Evolutionary conservation across 2,113 vertebrate species (phyloP).

Genomic region (Eira barbara): DNA sequence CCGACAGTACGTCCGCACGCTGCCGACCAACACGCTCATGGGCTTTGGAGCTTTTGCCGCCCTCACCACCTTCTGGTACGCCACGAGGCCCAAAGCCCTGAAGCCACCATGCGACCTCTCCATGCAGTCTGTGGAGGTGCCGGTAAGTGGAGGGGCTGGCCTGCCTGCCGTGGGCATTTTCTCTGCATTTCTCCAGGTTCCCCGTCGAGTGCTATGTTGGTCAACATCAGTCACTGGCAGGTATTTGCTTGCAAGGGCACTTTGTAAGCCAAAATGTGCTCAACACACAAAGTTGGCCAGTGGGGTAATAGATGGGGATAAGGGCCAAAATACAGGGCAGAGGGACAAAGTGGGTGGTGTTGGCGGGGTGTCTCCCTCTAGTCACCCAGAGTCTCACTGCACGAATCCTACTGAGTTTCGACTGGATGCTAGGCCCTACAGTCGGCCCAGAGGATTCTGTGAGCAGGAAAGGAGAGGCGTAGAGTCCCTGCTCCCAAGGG

Average conservation of each 20-base stretch:
- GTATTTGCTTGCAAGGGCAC: not conserved
- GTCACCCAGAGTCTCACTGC: not conserved
- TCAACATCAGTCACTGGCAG: not conserved
- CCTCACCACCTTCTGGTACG: conserved; percentile 96
- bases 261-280: not conserved
- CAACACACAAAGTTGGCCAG: not conserved
- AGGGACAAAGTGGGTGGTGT: not conserved
- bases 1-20: conserved; percentile 90
- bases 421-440: not conserved
- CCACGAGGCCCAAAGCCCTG: conserved; percentile 91
- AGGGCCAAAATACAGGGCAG: not conserved
- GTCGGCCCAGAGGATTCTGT: not conserved
- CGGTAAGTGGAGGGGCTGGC: conserved; percentile 81
- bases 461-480: not conserved
- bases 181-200: not conserved
- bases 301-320: not conserved
- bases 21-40: conserved; percentile 94
- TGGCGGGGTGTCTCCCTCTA: not conserved
- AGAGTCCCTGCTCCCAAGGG: not conserved
- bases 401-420: not conserved
- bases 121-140: conserved; percentile 92
- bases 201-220: not conserved
- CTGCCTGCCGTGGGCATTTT: not conserved
- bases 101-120: conserved; percentile 92
- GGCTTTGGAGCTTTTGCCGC: conserved; percentile 95